phyloP scores from a whole-genome alignment of 2,797 vertebrate species.

The Spinus olivaceus region DNA sequence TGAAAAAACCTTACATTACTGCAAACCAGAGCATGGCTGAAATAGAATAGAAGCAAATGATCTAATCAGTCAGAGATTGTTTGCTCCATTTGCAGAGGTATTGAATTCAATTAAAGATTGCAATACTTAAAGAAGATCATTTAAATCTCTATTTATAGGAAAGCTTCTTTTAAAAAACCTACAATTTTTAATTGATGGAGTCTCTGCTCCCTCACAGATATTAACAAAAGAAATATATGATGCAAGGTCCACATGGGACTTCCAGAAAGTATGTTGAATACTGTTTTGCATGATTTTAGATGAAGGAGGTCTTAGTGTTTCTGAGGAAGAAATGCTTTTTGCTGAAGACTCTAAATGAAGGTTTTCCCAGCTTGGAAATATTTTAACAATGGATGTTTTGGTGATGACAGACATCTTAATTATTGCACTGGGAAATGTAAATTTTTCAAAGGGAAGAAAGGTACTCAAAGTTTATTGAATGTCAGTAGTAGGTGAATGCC shows the following conservation, averaged over 20 bases:
- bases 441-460: background rate
- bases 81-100: conserved; percentile 62
- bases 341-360: background rate
- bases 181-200: background rate
- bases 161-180: background rate
- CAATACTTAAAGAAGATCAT: conserved; percentile 45
- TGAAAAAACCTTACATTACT: conserved; percentile 16
- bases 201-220: background rate
- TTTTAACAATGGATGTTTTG: conserved; percentile 26
- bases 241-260: background rate
- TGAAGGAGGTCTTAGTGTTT: background rate
- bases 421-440: background rate
- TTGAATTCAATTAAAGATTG: conserved; percentile 70
- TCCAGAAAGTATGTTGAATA: background rate
- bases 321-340: background rate
- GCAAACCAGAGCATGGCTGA: conserved; percentile 42
- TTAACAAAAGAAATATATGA: background rate
- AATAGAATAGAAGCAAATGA: conserved; percentile 60
- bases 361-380: background rate
- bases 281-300: background rate
- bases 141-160: conserved; percentile 49
- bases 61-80: conserved; percentile 68
- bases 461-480: background rate
- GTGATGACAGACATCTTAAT: conserved; percentile 14
- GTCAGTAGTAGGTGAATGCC: background rate